Base-by-base conservation (phyloP, 2,888 invertebrate species). In the Tuberolachnus salignus region DNA sequence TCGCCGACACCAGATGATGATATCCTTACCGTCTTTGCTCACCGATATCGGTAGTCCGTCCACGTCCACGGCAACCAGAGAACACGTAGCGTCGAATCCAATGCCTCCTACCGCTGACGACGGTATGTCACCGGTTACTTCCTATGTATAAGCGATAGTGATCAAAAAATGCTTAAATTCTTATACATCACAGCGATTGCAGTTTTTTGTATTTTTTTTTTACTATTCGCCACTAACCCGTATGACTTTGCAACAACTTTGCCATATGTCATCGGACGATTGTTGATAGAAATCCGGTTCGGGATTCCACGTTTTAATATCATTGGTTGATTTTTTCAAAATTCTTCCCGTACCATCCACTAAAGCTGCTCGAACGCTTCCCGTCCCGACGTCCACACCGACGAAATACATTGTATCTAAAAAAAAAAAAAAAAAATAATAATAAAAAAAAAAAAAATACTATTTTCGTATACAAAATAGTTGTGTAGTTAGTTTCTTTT, bases 41-140 rank as follows among this genome's bases (percentile, higher is more conserved):
- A 94, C 89, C 57, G 92, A 89, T 57, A 93, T 85, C 0, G 95
- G 92, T 34, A 88, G 86, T 16, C 90, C 90, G 81, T 90, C 86
- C 83, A 87, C 86, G 84, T 92, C 94, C 55, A 97, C 84, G 9
- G 90, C 92, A 0, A 94, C 97, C 81, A 98, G 86, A 0, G 97
- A 97, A 85, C 97, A 97, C 14, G 97, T 98, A 19, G 97, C 97
- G 88, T 96, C 97, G 87, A 97, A 97, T 6, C 97, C 96, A 83
- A 98, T 91, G 19, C 95, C 95, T 86, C 90, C 91, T n/a, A 95
- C 88, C 83, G 84, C 86, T 80, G 86, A 85, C 73, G 88, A 88
- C 82, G 88, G 86, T 81, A 89, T 85, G 78, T 87, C 87, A 66
- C 85, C 83, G n/a, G 87, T 85, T 14, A 92, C 90, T 84, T 88